Base-by-base conservation (phyloP, 2,113 vertebrate species). In the Chascanopsetta lugubris region DNA sequence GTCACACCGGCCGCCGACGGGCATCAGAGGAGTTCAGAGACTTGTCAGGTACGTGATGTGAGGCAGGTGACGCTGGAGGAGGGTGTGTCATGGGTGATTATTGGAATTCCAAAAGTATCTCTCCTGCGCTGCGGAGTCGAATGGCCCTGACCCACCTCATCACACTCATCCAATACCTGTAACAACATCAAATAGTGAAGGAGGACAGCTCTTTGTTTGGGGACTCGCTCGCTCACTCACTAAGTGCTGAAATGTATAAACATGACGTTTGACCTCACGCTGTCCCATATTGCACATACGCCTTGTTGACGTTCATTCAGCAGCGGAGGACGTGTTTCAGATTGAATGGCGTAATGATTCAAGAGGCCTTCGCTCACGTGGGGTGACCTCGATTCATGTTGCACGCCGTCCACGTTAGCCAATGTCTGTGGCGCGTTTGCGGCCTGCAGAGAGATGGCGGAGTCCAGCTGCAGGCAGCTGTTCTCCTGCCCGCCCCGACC, bases 11-110 rank as follows among this genome's bases (percentile, higher is more conserved):
- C 62, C 17, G 92, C 92, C 12, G 92, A 94, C 71, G 94, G 93
- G 91, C 92, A n/a, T n/a, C 88, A 78, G 93, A 94, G 82, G 12
- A 38, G 34, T n/a, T n/a, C 34, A 42, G 93, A 91, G 82, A 89
- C 89, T 38, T 91, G 92, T 36, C 76, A 87, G 73, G 90, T 88
- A 18, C 50, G 53, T 22, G 9, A 29, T 15, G 46, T 24, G 46
- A 20, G 20, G 22, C 18, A 32, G 25, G 59, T 10, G 6, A 5
- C 25, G 1, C 13, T 38, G 15, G 12, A 17, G 15, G n/a, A 2
- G 72, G 8, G 30, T 40, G 32, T 54, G 48, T 21, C 17, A 3
- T 42, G 21, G n/a, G 15, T 42, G 32, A 60, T 61, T 49, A 25
- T 49, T 25, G 13, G 21, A 60, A 34, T 47, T 69, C n/a, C n/a